Base-by-base conservation (phyloP, 2,113 vertebrate species). In the Cyphomyrus plagiostoma region DNA sequence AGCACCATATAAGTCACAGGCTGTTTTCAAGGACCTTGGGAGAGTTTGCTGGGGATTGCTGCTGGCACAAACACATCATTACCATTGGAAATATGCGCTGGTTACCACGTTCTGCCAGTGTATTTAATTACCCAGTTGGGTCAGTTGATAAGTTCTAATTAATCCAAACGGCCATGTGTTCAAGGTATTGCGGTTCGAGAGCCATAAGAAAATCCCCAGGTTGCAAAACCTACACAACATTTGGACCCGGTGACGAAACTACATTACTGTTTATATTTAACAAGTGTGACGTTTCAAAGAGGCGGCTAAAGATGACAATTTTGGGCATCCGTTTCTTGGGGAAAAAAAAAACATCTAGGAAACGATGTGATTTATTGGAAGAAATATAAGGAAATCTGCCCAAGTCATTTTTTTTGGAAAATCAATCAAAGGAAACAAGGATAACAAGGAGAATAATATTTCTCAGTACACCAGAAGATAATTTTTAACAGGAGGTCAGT, bases 111-210 rank as follows among this genome's bases (percentile, higher is more conserved):
- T 50, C 52, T 85, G 80, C 39, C 89, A 89, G 77, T 19, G 26
- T 46, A 83, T 89, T 89, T 62, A 89, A 89, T 89, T 84, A 89
- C 77, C 21, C 74, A 56, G 50, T 46, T 58, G 50, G 77, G 50
- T 84, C 52, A 84, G 49, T 56, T 46, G 49, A 19, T 89, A 83
- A 70, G 35, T 56, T 45, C 50, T 56, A 56, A 52, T 89, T 56
- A 58, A 39, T 84, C 77, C 21, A 58, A 84, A n/a, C 10, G 30
- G 49, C 88, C 74, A 56, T 89, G 26, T 82, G 74, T 83, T 83
- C 11, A 46, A 83, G 74, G 74, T 56, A n/a, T 82, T 83, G 30
- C 23, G 30, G 30, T 42, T 42, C 11, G 46, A 35, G 49, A 88
- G 42, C 53, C 53, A 46, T 13, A 50, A 26, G 19, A 15, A 26